These are phyloP conservation scores for Chorisops tibialis DNA, from an alignment of 2,888 invertebrate species.

Conservation along the genomic window DNA sequence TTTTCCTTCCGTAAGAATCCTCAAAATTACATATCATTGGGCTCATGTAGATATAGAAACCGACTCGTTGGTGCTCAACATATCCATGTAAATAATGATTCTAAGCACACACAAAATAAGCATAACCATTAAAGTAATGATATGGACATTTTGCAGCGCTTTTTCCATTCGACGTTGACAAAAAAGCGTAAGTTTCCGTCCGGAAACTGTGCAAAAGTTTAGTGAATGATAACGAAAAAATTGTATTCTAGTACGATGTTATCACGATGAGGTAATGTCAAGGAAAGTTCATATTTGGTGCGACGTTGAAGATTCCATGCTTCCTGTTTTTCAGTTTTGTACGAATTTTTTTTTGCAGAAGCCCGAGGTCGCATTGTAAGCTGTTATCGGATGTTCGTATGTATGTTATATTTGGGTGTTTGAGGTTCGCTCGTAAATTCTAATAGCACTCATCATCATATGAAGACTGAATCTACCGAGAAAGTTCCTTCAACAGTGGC, in stretches of 20 bases:
- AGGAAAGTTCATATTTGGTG: not conserved
- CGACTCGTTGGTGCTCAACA: too few species aligned
- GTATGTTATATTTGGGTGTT: not conserved
- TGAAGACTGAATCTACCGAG: not conserved
- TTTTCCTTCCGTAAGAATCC: too few species aligned
- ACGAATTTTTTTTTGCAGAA: not conserved
- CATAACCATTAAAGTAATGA: conserved; percentile 18
- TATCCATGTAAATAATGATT: too few species aligned
- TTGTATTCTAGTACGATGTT: not conserved
- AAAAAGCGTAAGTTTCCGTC: conserved; percentile 12
- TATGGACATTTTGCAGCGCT: conserved; percentile 18
- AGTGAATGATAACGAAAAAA: conserved; percentile 17
- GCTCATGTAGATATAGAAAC: too few species aligned
- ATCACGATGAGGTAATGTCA: conserved; percentile 14
- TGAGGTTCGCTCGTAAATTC: conserved; percentile 8
- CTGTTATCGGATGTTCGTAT: too few species aligned
- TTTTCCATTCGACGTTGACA: conserved; percentile 1
- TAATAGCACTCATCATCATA: conserved; percentile 9
- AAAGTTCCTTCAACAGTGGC: conserved; percentile 7
- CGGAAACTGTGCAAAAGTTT: conserved; percentile 13
- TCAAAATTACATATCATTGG: too few species aligned
- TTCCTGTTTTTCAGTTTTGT: too few species aligned
- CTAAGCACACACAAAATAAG: too few species aligned
- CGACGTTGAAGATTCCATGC: not conserved
- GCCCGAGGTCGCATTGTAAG: not conserved